Evolutionary conservation across 2,797 vertebrate genomes (phyloP), one percentile per base, ranked within the genome.

Genomic region (Gouania willdenowi): DNA sequence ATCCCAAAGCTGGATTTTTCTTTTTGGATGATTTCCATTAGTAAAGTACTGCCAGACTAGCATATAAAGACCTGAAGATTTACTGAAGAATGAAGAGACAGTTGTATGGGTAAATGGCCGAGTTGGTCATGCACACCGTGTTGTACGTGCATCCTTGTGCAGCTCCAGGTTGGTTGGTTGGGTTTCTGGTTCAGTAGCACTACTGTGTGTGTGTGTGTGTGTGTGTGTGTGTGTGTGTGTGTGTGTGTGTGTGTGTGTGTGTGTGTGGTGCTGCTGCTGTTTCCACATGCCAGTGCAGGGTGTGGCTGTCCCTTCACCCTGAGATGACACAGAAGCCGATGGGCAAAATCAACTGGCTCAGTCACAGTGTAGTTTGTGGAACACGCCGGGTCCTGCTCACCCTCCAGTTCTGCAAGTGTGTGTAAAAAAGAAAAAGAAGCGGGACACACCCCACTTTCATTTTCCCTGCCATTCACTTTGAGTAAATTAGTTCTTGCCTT

Each of bases 301-400:
- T 71, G 85, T 82, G 82, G 79, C 31, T 74, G 69, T 81, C 77
- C 69, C 46, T 57, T 65, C 45, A 62, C 62, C 19, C 42, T 48
- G 28, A 46, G 66, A 68, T 74, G 73, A 74, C 77, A 73, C 66
- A 38, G 61, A 51, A 57, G 46, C 66, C 33, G 37, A 34, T 42
- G 54, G 50, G 58, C 53, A 82, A 77, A 84, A 77, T 66, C 60
- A 81, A 70, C 75, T 80, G 72, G 78, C 79, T 82, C 75, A 77
- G 63, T 73, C 66, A 68, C 68, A 68, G 51, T 56, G 16, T 41
- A 41, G 33, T 59, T 71, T 56, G 28, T 56, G 26, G 42, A 75
- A 79, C 80, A 80, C 30, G 76, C 76, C 47, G 50, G 41, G 57
- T 79, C 83, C 63, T 83, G 80, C 61, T 62, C 42, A 47, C 22